Evolutionary conservation across 1,140 invertebrate species (phyloP).

Genomic region (Drosophila arizonae): DNA sequence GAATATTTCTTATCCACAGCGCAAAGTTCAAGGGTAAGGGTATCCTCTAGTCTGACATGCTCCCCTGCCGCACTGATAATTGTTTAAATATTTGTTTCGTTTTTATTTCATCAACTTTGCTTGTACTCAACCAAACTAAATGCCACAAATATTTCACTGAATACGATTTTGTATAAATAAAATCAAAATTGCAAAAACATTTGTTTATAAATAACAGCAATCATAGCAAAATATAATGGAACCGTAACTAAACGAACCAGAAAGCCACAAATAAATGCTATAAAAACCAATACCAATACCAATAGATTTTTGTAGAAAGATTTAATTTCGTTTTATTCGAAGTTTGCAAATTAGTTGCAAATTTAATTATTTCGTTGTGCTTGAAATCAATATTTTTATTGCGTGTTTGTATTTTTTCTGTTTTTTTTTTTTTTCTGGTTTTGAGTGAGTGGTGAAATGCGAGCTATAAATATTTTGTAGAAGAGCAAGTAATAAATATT

Average conservation of each 20-base stretch:
- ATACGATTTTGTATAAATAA: constrained; percentile 3
- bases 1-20: no score
- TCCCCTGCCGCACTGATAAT: no score
- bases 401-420: neutral
- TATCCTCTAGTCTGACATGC: no score
- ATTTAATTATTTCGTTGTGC: constrained; percentile 59
- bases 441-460: constrained; percentile 1
- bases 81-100: no score
- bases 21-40: no score
- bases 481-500: neutral
- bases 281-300: constrained; percentile 37
- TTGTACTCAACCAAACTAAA: no score
- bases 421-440: constrained; percentile 16
- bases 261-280: constrained; percentile 33
- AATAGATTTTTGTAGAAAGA: constrained; percentile 37
- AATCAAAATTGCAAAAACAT: constrained; percentile 30
- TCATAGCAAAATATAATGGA: constrained; percentile 4
- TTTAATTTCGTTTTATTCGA: constrained; percentile 34
- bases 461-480: constrained; percentile 1
- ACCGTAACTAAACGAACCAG: constrained; percentile 9
- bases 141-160: constrained; percentile 28
- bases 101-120: no score
- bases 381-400: constrained; percentile 3
- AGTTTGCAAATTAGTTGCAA: constrained; percentile 70
- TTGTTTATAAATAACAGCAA: constrained; percentile 48